Evolutionary conservation across 2,888 invertebrate species (phyloP).

Genomic region (Phaonia tiefii): DNA sequence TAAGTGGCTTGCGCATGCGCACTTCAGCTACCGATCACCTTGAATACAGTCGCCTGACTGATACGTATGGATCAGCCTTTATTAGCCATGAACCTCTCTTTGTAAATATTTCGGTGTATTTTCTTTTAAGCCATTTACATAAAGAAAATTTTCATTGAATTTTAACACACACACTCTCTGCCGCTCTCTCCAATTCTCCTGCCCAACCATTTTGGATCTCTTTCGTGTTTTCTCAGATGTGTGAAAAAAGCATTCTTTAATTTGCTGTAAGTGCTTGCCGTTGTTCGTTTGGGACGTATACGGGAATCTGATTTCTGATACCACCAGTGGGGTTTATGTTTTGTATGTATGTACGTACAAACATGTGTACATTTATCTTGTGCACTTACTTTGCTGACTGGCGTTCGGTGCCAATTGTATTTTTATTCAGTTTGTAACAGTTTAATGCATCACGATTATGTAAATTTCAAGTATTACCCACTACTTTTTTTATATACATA

Average conservation of each 20-base stretch:
- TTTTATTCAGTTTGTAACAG: constrained; percentile 27
- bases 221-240: background rate
- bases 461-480: constrained; percentile 27
- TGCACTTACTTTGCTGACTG: too few species aligned
- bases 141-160: constrained; percentile 29
- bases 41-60: constrained; percentile 61
- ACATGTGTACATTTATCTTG: too few species aligned
- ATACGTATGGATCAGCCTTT: constrained; percentile 57
- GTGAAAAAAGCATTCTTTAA: constrained; percentile 1
- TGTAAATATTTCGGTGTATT: constrained; percentile 21
- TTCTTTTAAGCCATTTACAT: constrained; percentile 44
- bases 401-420: constrained; percentile 12
- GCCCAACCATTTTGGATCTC: background rate
- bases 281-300: background rate
- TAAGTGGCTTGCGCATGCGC: constrained; percentile 16
- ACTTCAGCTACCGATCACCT: constrained; percentile 52
- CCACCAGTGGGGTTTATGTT: constrained; percentile 8
- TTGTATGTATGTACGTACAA: too few species aligned
- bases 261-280: background rate
- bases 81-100: constrained; percentile 58
- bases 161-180: background rate
- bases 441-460: constrained; percentile 33
- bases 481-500: too few species aligned
- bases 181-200: background rate
- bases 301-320: background rate